These are phyloP conservation scores for Arctopsyche grandis DNA, from an alignment of 1,140 invertebrate species.

Conservation along the genomic window DNA sequence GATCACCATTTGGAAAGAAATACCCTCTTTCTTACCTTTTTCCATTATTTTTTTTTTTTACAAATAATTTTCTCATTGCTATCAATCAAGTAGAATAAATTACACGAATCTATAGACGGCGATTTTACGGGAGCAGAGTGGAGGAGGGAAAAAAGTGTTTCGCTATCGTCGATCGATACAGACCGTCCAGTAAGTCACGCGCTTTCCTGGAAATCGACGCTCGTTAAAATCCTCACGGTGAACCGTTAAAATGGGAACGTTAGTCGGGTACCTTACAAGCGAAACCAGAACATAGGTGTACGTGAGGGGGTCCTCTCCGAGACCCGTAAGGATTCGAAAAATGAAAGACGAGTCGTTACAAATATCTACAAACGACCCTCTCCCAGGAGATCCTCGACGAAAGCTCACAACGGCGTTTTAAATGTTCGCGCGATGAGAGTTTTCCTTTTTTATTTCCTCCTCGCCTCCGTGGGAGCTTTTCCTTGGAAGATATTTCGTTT, in stretches of 20 bases:
- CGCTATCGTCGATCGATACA: not conserved
- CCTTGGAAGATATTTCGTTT: not conserved
- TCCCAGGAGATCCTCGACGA: not conserved
- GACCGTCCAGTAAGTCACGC: constrained; percentile 12
- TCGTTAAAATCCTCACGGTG: constrained; percentile 29
- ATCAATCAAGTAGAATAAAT: no score
- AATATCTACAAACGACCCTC: not conserved
- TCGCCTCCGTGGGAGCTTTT: not conserved
- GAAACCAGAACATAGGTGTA: not conserved
- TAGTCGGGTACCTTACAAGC: not conserved
- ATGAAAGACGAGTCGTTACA: not conserved
- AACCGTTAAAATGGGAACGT: no score
- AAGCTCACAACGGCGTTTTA: not conserved
- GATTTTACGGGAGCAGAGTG: no score
- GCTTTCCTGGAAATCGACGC: constrained; percentile 26
- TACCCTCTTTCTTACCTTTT: no score
- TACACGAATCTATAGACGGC: no score
- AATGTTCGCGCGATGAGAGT: not conserved
- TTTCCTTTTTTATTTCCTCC: no score
- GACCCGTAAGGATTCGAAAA: not conserved
- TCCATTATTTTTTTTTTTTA: no score
- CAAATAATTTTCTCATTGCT: no score
- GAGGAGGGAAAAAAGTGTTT: no score
- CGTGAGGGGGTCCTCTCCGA: not conserved
- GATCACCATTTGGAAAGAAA: no score